Conservation (phyloP, 2,797 vertebrate species). For the Myotis findleyi region DNA sequence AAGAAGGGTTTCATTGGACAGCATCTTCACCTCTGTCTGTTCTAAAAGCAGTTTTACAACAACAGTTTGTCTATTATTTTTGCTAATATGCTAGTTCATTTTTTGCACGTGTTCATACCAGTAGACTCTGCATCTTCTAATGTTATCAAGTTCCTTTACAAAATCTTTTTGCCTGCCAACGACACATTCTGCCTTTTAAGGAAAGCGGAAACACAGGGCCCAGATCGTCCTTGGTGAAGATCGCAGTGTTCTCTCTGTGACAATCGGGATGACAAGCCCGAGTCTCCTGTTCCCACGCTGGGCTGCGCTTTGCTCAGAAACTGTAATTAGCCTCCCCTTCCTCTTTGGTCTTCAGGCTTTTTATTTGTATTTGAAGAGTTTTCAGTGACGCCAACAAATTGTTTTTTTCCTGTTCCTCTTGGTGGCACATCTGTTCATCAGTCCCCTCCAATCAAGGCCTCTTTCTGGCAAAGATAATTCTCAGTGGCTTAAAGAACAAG, state of each 20-base stretch:
- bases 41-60: background rate
- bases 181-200: background rate
- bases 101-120: background rate
- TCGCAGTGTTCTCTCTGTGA: background rate
- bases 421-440: background rate
- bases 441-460: background rate
- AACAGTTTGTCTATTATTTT: accelerated
- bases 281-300: accelerated
- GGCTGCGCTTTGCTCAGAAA: background rate
- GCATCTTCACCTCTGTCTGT: background rate
- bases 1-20: too few species aligned
- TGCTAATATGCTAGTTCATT: background rate
- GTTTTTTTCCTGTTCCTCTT: background rate
- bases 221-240: background rate
- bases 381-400: background rate
- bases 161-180: background rate
- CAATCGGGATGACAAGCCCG: accelerated
- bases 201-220: background rate
- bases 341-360: background rate
- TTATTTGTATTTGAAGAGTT: background rate
- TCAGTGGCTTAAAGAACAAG: background rate
- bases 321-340: too few species aligned
- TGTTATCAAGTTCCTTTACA: background rate
- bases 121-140: background rate
- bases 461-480: background rate